Conservation (phyloP, 2,888 invertebrate genomes). For the Pseudococcus longispinus region DNA sequence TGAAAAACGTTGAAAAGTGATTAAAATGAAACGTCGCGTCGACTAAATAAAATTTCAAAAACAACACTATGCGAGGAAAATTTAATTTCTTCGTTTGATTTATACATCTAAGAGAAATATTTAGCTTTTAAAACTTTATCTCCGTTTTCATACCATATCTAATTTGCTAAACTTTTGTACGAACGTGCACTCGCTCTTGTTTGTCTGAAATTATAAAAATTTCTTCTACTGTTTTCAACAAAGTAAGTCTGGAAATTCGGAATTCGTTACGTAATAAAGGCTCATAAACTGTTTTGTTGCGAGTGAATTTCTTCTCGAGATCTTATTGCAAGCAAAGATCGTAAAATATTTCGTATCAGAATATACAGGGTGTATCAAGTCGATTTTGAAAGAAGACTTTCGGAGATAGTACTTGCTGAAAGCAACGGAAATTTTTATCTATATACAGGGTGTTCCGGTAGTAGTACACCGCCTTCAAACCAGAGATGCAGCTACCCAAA, state of each 20-base stretch:
- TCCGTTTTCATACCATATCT: not conserved
- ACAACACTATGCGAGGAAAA: constrained; percentile 7
- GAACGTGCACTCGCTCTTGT: not conserved
- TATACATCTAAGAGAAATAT: not conserved
- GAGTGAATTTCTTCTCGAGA: not conserved
- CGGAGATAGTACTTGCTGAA: no score
- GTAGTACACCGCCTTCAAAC: no score
- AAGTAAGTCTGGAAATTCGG: not conserved
- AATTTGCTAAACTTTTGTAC: not conserved
- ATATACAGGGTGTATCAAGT: not conserved
- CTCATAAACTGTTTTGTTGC: not conserved
- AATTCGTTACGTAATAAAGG: not conserved
- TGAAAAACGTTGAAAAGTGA: not conserved
- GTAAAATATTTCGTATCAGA: not conserved
- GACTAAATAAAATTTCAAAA: constrained; percentile 27
- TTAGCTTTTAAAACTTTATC: constrained; percentile 7
- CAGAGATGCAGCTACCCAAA: no score
- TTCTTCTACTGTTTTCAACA: not conserved
- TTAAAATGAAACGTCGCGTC: constrained; percentile 1
- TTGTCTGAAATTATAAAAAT: not conserved
- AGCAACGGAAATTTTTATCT: no score
- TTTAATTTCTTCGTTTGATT: constrained; percentile 21
- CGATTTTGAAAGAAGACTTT: no score
- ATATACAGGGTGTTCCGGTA: no score
- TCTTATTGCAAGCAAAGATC: not conserved